Conservation (phyloP, 2,888 invertebrate species). For the Meghimatium bilineatum region DNA sequence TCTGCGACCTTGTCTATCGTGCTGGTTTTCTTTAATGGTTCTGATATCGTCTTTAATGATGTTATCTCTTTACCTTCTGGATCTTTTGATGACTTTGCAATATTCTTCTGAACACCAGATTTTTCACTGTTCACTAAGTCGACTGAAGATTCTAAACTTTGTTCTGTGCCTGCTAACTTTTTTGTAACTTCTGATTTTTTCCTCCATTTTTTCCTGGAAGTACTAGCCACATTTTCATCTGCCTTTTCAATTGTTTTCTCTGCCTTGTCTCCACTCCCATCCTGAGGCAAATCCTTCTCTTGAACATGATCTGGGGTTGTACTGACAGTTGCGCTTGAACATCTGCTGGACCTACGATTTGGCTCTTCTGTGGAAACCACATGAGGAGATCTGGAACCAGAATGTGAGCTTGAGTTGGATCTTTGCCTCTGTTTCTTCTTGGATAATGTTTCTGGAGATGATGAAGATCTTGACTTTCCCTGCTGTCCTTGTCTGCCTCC, state of each 20-base stretch:
- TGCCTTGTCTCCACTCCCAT: slow-evolving; percentile 12
- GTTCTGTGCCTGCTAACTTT: background rate
- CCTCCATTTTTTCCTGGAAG: slow-evolving; percentile 7
- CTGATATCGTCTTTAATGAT: background rate
- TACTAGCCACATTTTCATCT: background rate
- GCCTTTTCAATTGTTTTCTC: slow-evolving; percentile 10
- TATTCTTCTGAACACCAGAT: background rate
- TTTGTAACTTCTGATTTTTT: background rate
- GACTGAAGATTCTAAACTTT: background rate
- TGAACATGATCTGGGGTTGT: slow-evolving; percentile 4
- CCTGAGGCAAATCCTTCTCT: slow-evolving; percentile 10
- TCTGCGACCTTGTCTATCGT: slow-evolving; percentile 3
- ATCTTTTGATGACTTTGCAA: background rate
- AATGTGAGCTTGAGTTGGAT: slow-evolving; percentile 43
- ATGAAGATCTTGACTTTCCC: slow-evolving; percentile 38
- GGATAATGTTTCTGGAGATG: slow-evolving; percentile 40
- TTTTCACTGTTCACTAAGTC: background rate
- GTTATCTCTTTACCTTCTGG: background rate
- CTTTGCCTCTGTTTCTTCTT: slow-evolving; percentile 35
- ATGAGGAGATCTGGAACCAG: slow-evolving; percentile 44
- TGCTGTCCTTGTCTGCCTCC: slow-evolving; percentile 18
- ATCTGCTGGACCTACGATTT: slow-evolving; percentile 33
- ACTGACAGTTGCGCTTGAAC: background rate
- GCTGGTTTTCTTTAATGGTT: background rate
- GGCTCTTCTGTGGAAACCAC: slow-evolving; percentile 7